Percentiles rank a stretch among this genome's conserved stretches.
phyloP scores from a whole-genome alignment of 35 echinoderm and acorn worm genomes.

The Anneissia japonica region DNA sequence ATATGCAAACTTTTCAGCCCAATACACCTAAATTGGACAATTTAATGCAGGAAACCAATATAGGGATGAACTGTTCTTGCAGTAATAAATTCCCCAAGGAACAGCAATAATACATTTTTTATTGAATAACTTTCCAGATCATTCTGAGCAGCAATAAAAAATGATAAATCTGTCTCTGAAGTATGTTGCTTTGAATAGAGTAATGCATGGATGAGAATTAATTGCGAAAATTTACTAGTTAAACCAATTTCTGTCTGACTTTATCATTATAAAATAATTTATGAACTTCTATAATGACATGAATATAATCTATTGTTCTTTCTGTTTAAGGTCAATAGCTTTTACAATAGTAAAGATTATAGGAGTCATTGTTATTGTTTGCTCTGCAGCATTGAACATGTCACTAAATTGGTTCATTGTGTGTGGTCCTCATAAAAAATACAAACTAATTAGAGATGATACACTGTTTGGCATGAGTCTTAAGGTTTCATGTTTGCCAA shows the following conservation, averaged over 20 bases:
- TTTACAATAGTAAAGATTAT: no score
- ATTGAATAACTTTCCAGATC: background rate
- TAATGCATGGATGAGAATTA: background rate
- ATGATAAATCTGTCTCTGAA: background rate
- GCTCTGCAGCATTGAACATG: no score
- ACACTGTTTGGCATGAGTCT: no score
- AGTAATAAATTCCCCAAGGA: background rate
- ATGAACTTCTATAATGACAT: background rate
- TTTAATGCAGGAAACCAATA: background rate
- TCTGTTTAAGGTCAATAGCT: background rate
- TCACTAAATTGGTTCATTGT: no score
- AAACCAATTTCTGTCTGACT: background rate
- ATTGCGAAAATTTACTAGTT: background rate
- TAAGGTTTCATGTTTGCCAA: no score
- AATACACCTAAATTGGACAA: no score
- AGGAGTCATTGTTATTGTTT: no score
- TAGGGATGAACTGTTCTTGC: background rate
- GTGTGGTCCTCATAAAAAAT: no score
- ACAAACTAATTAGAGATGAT: no score
- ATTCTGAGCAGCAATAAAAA: background rate
- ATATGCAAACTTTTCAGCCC: no score
- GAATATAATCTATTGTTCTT: background rate
- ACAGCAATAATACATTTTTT: background rate
- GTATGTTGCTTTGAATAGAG: background rate
- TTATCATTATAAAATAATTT: background rate